These are phyloP conservation scores for Nematopogon swammerdamellus DNA, from an alignment of 2,888 invertebrate genomes.

Conservation along the genomic window DNA sequence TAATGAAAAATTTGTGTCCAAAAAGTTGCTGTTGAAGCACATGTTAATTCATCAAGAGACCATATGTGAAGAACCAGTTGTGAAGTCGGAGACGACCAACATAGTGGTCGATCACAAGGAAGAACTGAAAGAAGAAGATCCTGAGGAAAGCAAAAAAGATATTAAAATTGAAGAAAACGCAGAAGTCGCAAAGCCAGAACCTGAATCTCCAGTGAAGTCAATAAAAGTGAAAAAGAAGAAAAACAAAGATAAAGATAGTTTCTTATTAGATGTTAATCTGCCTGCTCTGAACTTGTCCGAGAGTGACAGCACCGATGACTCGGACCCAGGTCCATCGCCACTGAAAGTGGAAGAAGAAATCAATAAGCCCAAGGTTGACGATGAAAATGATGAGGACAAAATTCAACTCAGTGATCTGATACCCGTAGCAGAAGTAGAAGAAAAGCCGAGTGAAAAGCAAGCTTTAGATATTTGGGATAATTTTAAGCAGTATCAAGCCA, in stretches of 20 bases:
- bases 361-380: slow-evolving; percentile 22
- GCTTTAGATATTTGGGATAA: slow-evolving; percentile 75
- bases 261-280: slow-evolving; percentile 57
- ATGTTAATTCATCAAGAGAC: slow-evolving; percentile 57
- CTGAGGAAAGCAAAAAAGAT: slow-evolving; percentile 28
- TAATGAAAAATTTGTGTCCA: slow-evolving; percentile 75
- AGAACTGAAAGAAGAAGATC: slow-evolving; percentile 27
- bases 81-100: slow-evolving; percentile 17
- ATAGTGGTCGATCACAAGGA: slow-evolving; percentile 23
- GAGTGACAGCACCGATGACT: slow-evolving; percentile 76
- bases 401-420: slow-evolving; percentile 20
- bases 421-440: slow-evolving; percentile 26
- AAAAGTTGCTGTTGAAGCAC: slow-evolving; percentile 73
- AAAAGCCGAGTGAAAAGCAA: slow-evolving; percentile 55
- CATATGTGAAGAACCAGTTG: slow-evolving; percentile 14
- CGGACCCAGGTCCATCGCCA: slow-evolving; percentile 25
- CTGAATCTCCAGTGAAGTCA: slow-evolving; percentile 23
- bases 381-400: slow-evolving; percentile 17
- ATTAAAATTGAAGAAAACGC: slow-evolving; percentile 21
- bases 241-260: slow-evolving; percentile 42
- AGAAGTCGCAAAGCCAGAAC: slow-evolving; percentile 25
- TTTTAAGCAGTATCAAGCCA: slow-evolving; percentile 71
- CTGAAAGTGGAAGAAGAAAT: slow-evolving; percentile 10
- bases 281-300: slow-evolving; percentile 82
- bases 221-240: slow-evolving; percentile 43